These are phyloP conservation scores for Campoplex nolae DNA, from an alignment of 2,888 invertebrate genomes.

Conservation along the genomic window DNA sequence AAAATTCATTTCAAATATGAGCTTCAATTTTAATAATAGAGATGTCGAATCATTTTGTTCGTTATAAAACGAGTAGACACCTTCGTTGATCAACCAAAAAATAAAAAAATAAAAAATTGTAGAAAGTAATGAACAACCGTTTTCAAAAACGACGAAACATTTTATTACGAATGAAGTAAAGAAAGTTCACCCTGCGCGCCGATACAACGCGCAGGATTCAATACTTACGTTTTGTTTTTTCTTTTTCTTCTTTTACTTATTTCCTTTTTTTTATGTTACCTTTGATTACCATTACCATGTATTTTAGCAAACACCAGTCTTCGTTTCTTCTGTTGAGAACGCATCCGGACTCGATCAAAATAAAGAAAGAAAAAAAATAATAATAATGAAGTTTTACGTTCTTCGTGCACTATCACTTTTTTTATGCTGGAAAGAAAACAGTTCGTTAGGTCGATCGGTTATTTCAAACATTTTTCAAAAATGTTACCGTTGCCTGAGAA, in stretches of 20 bases:
- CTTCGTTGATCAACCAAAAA: no score
- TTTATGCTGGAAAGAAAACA: slow-evolving; percentile 23
- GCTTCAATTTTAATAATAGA: neutral
- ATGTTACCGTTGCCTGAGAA: neutral
- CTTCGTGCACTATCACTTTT: slow-evolving; percentile 44
- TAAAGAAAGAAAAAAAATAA: neutral
- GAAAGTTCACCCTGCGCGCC: slow-evolving; percentile 84
- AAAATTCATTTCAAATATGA: neutral
- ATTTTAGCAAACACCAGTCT: slow-evolving; percentile 51
- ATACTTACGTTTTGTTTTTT: slow-evolving; percentile 84
- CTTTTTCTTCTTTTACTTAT: slow-evolving; percentile 45
- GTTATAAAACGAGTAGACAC: neutral
- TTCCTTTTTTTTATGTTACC: slow-evolving; percentile 49
- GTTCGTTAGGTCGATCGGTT: slow-evolving; percentile 14
- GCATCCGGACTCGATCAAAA: neutral
- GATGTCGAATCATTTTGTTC: neutral
- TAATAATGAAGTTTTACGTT: neutral
- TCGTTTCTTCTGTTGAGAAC: slow-evolving; percentile 18
- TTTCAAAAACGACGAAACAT: slow-evolving; percentile 28
- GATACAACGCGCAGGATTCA: slow-evolving; percentile 86
- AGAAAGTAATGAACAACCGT: slow-evolving; percentile 42
- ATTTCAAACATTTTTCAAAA: neutral
- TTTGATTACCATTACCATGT: slow-evolving; percentile 60
- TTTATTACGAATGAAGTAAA: slow-evolving; percentile 45
- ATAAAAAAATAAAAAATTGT: neutral